These are phyloP conservation scores for Okapia johnstoni DNA, from an alignment of 2,113 vertebrate species.

Conservation along the genomic window DNA sequence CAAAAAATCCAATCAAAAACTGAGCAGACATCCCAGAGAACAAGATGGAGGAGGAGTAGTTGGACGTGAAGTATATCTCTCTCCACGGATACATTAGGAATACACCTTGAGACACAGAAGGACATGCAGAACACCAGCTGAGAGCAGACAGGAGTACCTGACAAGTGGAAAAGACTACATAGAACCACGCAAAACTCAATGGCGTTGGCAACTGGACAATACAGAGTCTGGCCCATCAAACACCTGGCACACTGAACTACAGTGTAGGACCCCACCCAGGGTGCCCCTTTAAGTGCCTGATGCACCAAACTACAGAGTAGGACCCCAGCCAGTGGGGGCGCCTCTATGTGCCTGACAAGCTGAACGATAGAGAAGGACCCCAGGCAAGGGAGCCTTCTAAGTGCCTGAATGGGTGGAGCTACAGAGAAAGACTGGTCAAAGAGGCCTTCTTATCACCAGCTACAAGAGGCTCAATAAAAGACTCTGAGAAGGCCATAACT, in stretches of 20 bases:
- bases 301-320: background rate
- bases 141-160: background rate
- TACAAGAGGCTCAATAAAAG: background rate
- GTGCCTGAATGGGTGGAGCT: background rate
- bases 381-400: background rate
- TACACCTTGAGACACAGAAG: background rate
- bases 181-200: background rate
- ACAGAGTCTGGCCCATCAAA: background rate
- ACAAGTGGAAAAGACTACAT: background rate
- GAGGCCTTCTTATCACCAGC: background rate
- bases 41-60: background rate
- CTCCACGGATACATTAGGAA: background rate
- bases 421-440: background rate
- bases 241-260: background rate
- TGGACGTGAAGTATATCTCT: accelerated
- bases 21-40: background rate
- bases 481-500: background rate
- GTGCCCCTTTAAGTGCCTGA: background rate
- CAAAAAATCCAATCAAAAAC: background rate
- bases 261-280: background rate
- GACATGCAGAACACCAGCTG: background rate
- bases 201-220: background rate
- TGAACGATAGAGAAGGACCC: background rate
- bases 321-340: background rate
- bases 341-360: accelerated